Conservation (phyloP, 2,888 invertebrate genomes). For the Drosophila suboccidentalis region DNA sequence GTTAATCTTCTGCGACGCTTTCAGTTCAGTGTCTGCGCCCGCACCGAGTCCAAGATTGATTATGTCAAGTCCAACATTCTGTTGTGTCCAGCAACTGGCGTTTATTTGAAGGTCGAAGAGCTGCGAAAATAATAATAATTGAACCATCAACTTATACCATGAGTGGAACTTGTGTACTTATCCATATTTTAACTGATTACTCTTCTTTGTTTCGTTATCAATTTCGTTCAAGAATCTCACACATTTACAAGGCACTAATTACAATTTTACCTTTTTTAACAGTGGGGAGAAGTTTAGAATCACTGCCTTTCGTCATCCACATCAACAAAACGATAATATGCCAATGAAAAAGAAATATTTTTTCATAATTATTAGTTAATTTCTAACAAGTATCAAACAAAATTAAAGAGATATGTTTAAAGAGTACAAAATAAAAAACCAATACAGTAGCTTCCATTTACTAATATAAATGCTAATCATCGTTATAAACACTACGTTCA, state of each 20-base stretch:
- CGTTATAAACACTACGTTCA: too few relatives aligned
- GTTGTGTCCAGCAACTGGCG: conserved; percentile 43
- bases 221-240: background rate
- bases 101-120: conserved; percentile 60
- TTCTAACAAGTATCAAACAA: too few relatives aligned
- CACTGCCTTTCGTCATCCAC: too few relatives aligned
- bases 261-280: too few relatives aligned
- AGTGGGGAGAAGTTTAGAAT: too few relatives aligned
- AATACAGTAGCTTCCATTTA: background rate
- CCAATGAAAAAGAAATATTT: too few relatives aligned
- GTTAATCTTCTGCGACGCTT: conserved; percentile 62
- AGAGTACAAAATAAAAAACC: too few relatives aligned
- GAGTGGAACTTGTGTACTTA: conserved; percentile 4
- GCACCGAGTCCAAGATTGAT: conserved; percentile 61
- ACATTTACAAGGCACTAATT: background rate
- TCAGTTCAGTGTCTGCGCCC: conserved; percentile 58
- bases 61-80: conserved; percentile 53
- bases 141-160: background rate
- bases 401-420: too few relatives aligned
- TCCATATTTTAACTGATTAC: background rate
- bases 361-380: too few relatives aligned
- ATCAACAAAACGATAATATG: too few relatives aligned
- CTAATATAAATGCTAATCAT: background rate
- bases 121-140: conserved; percentile 13
- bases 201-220: background rate